Evolutionary conservation across 1,140 invertebrate genomes (phyloP).

Genomic region (Drosophila baimaii): DNA sequence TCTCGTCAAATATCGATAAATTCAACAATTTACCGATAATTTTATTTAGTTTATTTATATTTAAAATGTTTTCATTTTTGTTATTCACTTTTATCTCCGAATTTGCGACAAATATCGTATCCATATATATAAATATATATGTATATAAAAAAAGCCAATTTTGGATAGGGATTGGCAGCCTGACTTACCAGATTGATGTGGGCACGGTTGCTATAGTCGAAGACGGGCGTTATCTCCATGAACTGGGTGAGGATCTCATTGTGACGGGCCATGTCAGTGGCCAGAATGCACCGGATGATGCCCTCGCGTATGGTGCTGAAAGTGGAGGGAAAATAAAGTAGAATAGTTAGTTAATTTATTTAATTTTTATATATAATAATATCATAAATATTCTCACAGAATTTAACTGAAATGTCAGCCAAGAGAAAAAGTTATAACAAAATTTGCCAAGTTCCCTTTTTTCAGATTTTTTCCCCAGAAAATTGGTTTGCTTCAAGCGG

Average conservation of each 20-base stretch:
- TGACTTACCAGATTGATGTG: constrained; percentile 91
- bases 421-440: background rate
- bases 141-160: no score
- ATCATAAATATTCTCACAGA: background rate
- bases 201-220: constrained; percentile 90
- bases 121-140: no score
- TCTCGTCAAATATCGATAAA: no score
- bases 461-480: background rate
- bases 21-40: no score
- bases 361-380: background rate
- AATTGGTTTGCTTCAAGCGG: constrained; percentile 4
- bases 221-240: constrained; percentile 88
- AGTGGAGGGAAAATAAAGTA: background rate
- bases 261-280: constrained; percentile 94
- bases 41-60: no score
- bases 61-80: no score
- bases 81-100: no score
- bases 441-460: constrained; percentile 12
- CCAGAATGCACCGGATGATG: constrained; percentile 93
- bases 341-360: background rate
- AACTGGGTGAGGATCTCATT: constrained; percentile 94
- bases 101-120: no score
- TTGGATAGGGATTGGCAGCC: background rate
- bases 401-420: background rate
- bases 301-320: constrained; percentile 88